Evolutionary conservation across 2,113 vertebrate species (phyloP).

Genomic region (Cricetomys ansorgei): DNA sequence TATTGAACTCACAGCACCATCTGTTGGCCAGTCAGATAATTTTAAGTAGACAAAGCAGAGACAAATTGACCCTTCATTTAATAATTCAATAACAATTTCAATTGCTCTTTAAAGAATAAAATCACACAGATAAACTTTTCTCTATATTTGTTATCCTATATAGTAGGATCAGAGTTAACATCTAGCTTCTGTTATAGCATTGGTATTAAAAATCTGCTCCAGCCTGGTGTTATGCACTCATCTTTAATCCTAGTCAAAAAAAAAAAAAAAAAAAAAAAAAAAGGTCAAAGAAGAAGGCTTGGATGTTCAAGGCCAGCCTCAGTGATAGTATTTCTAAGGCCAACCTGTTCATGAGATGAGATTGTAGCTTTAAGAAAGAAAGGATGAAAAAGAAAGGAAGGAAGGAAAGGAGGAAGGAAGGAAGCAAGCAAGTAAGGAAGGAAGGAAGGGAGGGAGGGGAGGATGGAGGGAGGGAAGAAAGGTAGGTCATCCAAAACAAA

Average conservation of each 20-base stretch:
- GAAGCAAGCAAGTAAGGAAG: too few species aligned
- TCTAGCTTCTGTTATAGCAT: not conserved
- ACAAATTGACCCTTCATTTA: constrained; percentile 3
- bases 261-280: too few species aligned
- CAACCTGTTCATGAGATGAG: not conserved
- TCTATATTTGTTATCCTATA: not conserved
- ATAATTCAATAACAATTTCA: constrained; percentile 27
- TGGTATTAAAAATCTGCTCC: not conserved
- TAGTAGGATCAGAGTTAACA: not conserved
- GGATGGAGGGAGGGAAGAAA: not conserved
- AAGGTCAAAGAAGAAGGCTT: not conserved
- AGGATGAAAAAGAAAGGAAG: too few species aligned
- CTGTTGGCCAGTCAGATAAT: constrained; percentile 48
- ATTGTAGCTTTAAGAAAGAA: not conserved
- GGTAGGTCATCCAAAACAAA: not conserved
- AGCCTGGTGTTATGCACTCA: not conserved
- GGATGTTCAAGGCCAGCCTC: not conserved
- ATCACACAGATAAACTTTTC: not conserved
- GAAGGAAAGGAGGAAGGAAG: too few species aligned
- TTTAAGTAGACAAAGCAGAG: not conserved
- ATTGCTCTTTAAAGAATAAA: not conserved
- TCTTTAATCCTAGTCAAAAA: not conserved
- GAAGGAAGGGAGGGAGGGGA: too few species aligned
- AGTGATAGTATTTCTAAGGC: not conserved
- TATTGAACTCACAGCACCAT: constrained; percentile 55